These are phyloP conservation scores for Caenorhabditis brenneri DNA, from an alignment of 1,140 invertebrate species.

Conservation along the genomic window DNA sequence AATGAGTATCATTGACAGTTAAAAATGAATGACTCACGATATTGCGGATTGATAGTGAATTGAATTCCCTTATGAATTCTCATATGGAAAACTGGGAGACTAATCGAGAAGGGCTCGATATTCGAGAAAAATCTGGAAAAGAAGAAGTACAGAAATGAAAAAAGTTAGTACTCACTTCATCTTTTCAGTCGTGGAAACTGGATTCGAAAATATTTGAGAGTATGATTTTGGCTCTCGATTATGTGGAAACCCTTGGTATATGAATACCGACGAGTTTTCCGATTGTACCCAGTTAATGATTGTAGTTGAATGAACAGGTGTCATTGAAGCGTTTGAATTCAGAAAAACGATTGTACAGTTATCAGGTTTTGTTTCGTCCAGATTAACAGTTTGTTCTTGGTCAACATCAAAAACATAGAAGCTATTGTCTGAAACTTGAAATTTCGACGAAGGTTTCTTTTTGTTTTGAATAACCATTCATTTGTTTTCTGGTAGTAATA, in stretches of 20 bases:
- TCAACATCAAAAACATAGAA: not conserved
- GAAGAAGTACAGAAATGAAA: not conserved
- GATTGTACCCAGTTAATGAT: not conserved
- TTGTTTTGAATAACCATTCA: not conserved
- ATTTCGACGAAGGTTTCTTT: not conserved
- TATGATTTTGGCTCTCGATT: not conserved
- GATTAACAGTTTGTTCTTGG: not conserved
- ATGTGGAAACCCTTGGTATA: not conserved
- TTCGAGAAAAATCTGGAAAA: not conserved
- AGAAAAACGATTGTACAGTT: not conserved
- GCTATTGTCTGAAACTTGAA: conserved; percentile 2
- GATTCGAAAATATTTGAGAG: not conserved
- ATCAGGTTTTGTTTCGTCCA: not conserved
- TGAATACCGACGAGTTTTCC: not conserved
- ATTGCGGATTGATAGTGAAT: not conserved
- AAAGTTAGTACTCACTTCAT: not conserved
- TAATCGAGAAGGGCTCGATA: not conserved
- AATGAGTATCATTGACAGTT: not conserved
- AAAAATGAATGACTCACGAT: not conserved
- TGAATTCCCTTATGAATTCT: not conserved
- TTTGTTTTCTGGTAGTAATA: not conserved
- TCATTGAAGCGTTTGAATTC: not conserved
- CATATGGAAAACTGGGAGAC: not conserved
- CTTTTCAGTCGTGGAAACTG: too few species aligned
- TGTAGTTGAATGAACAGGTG: not conserved